Base-by-base conservation (phyloP, 2,888 invertebrate genomes). In the Atrina japonica region DNA sequence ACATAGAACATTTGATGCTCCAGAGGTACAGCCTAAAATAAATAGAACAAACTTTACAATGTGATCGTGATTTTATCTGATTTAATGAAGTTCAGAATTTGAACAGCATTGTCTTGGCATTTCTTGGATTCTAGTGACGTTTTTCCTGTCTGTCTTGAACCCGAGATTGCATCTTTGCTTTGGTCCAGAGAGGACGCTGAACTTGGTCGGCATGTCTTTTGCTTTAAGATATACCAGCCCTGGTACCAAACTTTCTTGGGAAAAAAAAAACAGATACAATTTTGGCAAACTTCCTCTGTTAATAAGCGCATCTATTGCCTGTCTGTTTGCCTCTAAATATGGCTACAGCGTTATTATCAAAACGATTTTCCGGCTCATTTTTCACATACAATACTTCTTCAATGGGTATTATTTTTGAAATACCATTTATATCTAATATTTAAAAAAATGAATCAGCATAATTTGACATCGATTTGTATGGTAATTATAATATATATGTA, bases 171-270 rank as follows among this genome's bases (percentile, higher is more conserved):
- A 63, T 56, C 47, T 64, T 49, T 43, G 68, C 67, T 29, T 49
- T 18, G 43, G 60, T 61, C 66, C 71, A 71, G 16, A 59, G 16
- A 47, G n/a, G 27, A 53, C 52, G 16, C 35, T 49, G 52, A 70
- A 74, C 59, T 67, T 70, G 49, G 66, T 60, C 18, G 73, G 61
- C n/a, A n/a, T n/a, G 14, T 43, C 56, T 56, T 73, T 73, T 25
- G 73, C 70, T 23, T 65, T 59, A 16, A 70, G 47, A 35, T 74
- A 74, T 9, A 56, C 60, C 1, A 43, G 1, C 6, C 45, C 50
- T 27, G 21, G 23, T 21, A 60, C 43, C 23, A 61, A 66, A n/a
- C 50, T 30, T 47, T 70, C 41, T 43, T 43, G 14, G 47, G n/a
- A n/a, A n/a, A n/a, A 72, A 63, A 14, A 72, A 2, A 5, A 35